Conservation (phyloP, 1,140 invertebrate genomes). For the Lasioglossum albipes region DNA sequence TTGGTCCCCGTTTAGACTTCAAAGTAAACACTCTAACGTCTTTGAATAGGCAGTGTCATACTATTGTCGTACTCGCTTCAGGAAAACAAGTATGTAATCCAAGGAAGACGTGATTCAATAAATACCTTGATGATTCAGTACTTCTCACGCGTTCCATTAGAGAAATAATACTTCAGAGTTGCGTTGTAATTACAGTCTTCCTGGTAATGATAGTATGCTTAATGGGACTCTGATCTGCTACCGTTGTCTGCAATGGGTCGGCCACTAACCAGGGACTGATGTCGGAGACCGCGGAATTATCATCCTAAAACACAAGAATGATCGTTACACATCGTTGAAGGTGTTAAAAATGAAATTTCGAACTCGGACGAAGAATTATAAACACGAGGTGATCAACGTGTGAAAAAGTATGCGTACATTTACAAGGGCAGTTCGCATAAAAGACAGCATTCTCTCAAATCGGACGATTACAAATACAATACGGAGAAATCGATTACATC, state of each 20-base stretch:
- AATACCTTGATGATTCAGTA: slow-evolving; percentile 11
- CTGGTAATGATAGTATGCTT: slow-evolving; percentile 87
- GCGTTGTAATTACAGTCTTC: slow-evolving; percentile 92
- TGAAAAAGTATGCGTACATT: neutral
- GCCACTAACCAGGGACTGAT: slow-evolving; percentile 90
- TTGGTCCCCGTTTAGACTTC: neutral
- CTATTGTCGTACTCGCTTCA: slow-evolving; percentile 22
- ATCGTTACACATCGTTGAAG: neutral
- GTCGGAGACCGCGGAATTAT: slow-evolving; percentile 81
- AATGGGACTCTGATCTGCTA: slow-evolving; percentile 82
- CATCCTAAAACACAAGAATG: slow-evolving; percentile 72
- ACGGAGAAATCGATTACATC: slow-evolving; percentile 23
- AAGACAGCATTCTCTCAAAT: slow-evolving; percentile 25
- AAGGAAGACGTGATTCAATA: slow-evolving; percentile 28
- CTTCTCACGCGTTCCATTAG: slow-evolving; percentile 9
- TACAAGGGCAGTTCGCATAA: slow-evolving; percentile 12
- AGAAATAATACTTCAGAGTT: slow-evolving; percentile 81
- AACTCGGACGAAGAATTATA: too few species aligned
- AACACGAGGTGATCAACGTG: too few species aligned
- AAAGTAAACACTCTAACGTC: neutral
- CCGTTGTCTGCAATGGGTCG: slow-evolving; percentile 81
- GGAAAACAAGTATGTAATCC: neutral
- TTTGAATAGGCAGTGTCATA: neutral
- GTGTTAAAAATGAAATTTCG: too few species aligned
- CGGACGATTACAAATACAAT: slow-evolving; percentile 22